Conservation (phyloP, 1,140 invertebrate species). For the Antheraea pernyi region DNA sequence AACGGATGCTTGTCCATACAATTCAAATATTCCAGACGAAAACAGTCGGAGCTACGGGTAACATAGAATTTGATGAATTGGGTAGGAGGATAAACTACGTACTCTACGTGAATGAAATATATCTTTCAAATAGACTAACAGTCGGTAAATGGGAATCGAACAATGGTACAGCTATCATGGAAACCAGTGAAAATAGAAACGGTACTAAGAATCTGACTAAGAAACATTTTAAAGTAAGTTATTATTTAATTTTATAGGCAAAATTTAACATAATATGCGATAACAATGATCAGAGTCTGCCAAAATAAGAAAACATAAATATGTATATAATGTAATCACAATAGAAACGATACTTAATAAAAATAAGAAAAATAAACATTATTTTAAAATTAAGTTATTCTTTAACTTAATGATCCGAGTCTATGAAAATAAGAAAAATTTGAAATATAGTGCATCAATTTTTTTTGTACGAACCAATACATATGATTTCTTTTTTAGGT, state of each 20-base stretch:
- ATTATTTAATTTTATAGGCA: neutral
- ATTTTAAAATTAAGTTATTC: too few relatives aligned
- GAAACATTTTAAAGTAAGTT: conserved; percentile 66
- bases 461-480: too few relatives aligned
- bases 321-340: too few relatives aligned
- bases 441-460: too few relatives aligned
- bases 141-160: conserved; percentile 55
- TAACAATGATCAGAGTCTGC: too few relatives aligned
- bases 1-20: neutral
- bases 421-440: too few relatives aligned
- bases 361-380: too few relatives aligned
- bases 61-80: conserved; percentile 55
- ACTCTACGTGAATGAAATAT: conserved; percentile 61
- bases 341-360: too few relatives aligned
- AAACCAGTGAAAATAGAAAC: conserved; percentile 34
- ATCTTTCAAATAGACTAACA: conserved; percentile 41
- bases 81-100: conserved; percentile 62
- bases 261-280: too few relatives aligned
- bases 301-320: too few relatives aligned
- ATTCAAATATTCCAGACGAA: conserved; percentile 41
- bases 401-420: too few relatives aligned
- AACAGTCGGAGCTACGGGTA: conserved; percentile 56
- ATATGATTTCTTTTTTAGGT: conserved; percentile 35
- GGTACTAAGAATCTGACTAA: conserved; percentile 32
- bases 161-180: conserved; percentile 31